Percentiles rank a stretch among this genome's conserved stretches.
phyloP scores from a whole-genome alignment of 1,140 invertebrate genomes.

The Lepidurus apus region DNA sequence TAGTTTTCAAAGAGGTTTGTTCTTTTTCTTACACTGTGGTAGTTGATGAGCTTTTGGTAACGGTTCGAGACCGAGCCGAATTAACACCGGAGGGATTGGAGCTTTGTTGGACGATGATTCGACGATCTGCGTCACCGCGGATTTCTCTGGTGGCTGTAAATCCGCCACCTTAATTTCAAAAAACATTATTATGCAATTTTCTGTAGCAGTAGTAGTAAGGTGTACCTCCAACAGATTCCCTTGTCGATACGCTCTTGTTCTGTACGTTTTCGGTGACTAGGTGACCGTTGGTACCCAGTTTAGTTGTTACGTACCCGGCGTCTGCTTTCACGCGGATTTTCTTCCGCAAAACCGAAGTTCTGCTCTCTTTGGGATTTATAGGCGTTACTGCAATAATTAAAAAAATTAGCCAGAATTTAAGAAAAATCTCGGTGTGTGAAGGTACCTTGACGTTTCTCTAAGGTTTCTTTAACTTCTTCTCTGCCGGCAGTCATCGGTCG shows the following conservation, averaged over 20 bases:
- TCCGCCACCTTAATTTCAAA: background rate
- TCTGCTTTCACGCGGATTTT: background rate
- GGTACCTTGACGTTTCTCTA: background rate
- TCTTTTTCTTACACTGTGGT: background rate
- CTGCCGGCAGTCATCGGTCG: background rate
- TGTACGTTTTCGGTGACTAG: conserved; percentile 15
- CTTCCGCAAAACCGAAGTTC: background rate
- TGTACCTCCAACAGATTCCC: background rate
- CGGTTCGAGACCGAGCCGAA: background rate
- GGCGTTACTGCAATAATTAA: background rate
- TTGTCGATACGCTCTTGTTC: background rate
- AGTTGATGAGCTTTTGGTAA: background rate
- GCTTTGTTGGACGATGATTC: background rate
- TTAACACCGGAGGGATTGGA: background rate
- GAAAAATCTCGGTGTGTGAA: background rate
- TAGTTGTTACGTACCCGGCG: background rate
- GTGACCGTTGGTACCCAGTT: background rate
- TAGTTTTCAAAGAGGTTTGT: background rate
- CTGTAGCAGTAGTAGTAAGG: background rate
- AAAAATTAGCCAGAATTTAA: background rate
- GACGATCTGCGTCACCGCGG: background rate
- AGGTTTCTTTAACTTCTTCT: background rate
- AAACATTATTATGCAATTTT: background rate
- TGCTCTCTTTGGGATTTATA: background rate
- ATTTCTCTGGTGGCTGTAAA: conserved; percentile 15